phyloP scores from a whole-genome alignment of 2,113 vertebrate species.

The Chaetops frenatus region DNA sequence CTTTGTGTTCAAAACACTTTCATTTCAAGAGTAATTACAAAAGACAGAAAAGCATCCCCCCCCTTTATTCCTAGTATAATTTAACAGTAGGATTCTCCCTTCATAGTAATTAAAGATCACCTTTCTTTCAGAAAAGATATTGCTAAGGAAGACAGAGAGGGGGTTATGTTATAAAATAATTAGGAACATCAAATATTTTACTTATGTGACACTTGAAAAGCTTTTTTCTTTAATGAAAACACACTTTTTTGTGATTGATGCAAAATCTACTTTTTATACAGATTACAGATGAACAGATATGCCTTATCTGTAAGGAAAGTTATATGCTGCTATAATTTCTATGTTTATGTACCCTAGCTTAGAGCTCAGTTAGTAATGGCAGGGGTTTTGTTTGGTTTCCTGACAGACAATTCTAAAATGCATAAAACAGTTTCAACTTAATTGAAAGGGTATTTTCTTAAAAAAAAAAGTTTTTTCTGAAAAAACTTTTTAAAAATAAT shows the following conservation, averaged over 20 bases:
- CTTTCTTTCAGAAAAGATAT: background rate
- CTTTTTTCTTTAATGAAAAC: background rate
- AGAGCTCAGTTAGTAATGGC: background rate
- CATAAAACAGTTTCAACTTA: background rate
- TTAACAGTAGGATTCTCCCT: background rate
- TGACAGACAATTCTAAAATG: background rate
- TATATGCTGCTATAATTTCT: background rate
- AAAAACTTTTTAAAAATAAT: background rate
- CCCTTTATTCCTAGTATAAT: background rate
- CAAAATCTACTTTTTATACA: background rate
- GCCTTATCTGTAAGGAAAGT: background rate
- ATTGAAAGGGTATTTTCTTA: background rate
- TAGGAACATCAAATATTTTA: background rate
- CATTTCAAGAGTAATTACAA: background rate
- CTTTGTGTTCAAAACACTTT: background rate
- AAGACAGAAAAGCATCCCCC: background rate
- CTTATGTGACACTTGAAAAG: background rate
- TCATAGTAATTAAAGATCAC: background rate
- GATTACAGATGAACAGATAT: background rate
- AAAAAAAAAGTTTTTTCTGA: background rate
- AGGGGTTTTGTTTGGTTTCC: background rate
- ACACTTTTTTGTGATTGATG: background rate
- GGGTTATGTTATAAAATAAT: background rate
- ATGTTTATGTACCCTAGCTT: background rate
- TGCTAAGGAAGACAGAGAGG: background rate